Evolutionary conservation across 2,888 invertebrate genomes (phyloP), one percentile per base, ranked within the genome.

Genomic region (Notocelia uddmanniana): DNA sequence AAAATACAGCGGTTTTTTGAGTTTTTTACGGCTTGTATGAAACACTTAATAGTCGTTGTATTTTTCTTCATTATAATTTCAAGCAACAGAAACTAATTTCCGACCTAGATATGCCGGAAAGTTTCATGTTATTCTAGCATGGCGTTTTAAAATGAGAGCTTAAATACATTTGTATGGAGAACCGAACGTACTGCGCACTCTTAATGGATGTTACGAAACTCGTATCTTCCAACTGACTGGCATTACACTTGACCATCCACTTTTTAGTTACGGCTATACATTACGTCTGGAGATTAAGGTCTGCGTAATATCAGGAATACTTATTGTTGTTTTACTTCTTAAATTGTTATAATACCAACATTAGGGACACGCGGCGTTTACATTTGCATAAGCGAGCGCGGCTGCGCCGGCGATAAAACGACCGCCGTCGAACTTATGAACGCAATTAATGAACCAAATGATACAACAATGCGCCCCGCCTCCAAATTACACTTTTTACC

Each of bases 291-390:
- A 72, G 68, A 72, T 68, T 72, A 72, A 55, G 68, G 62, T 50
- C 68, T 62, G 68, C 67, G 71, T 67, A 77, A 79, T 84, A 83
- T 83, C 83, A 83, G 81, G 79, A 76, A 76, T 84, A 86, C 85
- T 89, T 88, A 90, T 88, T 91, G 89, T 90, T 91, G 89, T 91
- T 90, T 88, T 88, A 91, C 88, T 90, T 92, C 92, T 93, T 93
- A 91, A 92, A 93, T 90, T 92, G 92, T 89, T 89, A 89, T 88
- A 91, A 92, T 89, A 85, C 82, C 81, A 76, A 85, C 91, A 90
- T 93, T 92, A 88, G 79, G 76, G 81, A 80, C 93, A 93, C 87
- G 88, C 88, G 93, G 93, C 79, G 88, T 82, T 82, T 79, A 79
- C 85, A 89, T 93, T 93, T 92, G 90, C 92, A 93, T 93, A 89